A percentile compares a stretch with the other conserved stretches of the same genome.
phyloP scores from a whole-genome alignment of 1,140 invertebrate genomes.

The Tachypleus tridentatus region DNA sequence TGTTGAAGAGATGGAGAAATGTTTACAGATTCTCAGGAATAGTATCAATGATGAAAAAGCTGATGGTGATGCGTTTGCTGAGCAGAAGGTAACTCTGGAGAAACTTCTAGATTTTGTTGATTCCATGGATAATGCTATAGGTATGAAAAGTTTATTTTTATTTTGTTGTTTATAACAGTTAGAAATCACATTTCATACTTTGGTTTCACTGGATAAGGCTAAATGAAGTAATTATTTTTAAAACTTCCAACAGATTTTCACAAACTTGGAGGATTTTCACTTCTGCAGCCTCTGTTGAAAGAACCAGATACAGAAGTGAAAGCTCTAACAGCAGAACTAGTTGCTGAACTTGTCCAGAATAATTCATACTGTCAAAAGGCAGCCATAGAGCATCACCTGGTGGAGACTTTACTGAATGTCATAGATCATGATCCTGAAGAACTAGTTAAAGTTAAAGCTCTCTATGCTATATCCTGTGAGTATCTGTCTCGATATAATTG shows the following conservation, averaged over 20 bases:
- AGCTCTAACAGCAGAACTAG: constrained; percentile 47
- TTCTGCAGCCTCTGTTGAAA: constrained; percentile 51
- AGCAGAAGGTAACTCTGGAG: background rate
- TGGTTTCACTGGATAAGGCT: no score
- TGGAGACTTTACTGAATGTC: constrained; percentile 50
- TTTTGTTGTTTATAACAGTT: background rate
- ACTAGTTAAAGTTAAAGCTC: constrained; percentile 48
- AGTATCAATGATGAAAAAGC: background rate
- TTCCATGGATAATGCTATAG: background rate
- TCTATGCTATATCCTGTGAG: constrained; percentile 52
- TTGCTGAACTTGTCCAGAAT: constrained; percentile 62
- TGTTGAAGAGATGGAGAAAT: background rate
- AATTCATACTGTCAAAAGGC: constrained; percentile 59
- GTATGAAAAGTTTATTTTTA: background rate
- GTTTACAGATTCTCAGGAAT: background rate
- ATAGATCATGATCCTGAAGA: constrained; percentile 46
- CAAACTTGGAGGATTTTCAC: constrained; percentile 60
- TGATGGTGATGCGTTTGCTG: no score
- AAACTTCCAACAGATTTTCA: constrained; percentile 46
- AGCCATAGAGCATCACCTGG: constrained; percentile 46
- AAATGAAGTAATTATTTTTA: no score
- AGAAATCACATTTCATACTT: no score
- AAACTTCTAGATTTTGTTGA: background rate
- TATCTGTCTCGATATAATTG: no score
- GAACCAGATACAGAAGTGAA: constrained; percentile 47